Evolutionary conservation across 2,888 invertebrate species (phyloP).

Genomic region (Mythimna vitellina): DNA sequence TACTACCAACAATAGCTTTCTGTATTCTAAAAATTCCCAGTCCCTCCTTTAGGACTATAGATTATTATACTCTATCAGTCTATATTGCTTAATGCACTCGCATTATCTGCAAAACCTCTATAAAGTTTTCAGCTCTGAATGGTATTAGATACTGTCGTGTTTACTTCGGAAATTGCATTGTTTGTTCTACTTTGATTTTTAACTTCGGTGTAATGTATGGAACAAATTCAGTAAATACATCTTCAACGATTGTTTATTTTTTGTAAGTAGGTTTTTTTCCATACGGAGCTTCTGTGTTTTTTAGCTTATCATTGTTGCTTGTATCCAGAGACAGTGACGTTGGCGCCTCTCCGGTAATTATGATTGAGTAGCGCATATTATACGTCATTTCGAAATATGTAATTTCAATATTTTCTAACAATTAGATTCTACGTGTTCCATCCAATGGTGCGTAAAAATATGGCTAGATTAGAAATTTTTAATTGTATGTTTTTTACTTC

Average conservation of each 20-base stretch:
- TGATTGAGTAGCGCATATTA: conserved; percentile 50
- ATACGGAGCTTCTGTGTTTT: conserved; percentile 17
- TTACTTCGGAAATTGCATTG: background rate
- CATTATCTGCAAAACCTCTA: too few species aligned
- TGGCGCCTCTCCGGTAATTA: conserved; percentile 53
- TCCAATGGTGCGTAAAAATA: conserved; percentile 1
- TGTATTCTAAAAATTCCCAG: background rate
- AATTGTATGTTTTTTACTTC: too few species aligned
- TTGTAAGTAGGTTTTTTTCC: background rate
- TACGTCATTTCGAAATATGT: conserved; percentile 27
- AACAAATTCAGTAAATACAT: background rate
- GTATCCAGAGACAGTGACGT: conserved; percentile 40
- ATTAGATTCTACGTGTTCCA: background rate
- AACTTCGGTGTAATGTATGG: background rate
- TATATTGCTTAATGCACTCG: background rate
- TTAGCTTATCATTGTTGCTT: background rate
- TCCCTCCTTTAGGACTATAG: background rate
- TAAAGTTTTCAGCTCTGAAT: background rate
- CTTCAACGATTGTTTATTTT: background rate
- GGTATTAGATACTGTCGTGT: background rate
- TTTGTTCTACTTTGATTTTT: background rate
- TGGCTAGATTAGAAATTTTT: background rate
- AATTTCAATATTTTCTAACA: conserved; percentile 12
- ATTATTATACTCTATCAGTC: background rate
- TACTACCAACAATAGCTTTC: background rate